Evolutionary conservation across 2,113 vertebrate genomes (phyloP).

Genomic region (Alexandromys fortis): DNA sequence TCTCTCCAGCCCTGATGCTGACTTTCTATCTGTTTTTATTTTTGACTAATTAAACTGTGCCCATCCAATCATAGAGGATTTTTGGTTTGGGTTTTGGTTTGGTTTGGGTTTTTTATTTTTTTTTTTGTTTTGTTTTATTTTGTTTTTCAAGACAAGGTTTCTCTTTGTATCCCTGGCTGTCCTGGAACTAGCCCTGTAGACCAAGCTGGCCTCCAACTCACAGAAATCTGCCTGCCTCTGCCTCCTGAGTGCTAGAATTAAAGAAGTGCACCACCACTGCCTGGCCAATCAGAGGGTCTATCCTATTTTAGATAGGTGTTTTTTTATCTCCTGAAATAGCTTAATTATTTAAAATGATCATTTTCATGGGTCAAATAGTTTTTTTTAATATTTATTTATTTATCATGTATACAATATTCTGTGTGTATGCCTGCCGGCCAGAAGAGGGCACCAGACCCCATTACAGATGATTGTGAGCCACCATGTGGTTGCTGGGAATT

Average conservation of each 20-base stretch:
- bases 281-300: not conserved
- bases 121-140: not conserved
- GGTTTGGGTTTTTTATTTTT: not conserved
- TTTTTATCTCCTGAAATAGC: constrained; percentile 33
- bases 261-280: too few relatives aligned
- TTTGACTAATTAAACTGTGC: not conserved
- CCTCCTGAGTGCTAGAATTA: not conserved
- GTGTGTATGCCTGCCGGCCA: too few relatives aligned
- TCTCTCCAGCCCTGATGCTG: too few relatives aligned
- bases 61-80: not conserved
- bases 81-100: not conserved
- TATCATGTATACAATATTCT: too few relatives aligned
- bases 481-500: too few relatives aligned
- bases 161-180: not conserved
- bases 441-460: too few relatives aligned
- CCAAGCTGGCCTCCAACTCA: not conserved
- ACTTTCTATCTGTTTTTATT: not conserved
- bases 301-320: constrained; percentile 32
- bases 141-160: not conserved
- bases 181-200: not conserved
- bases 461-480: too few relatives aligned
- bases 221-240: not conserved
- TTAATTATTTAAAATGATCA: constrained; percentile 48
- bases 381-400: too few relatives aligned
- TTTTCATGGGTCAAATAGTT: constrained; percentile 48